These are phyloP conservation scores for Misgurnus mizolepis DNA, from an alignment of 2,113 vertebrate species.

Conservation along the genomic window DNA sequence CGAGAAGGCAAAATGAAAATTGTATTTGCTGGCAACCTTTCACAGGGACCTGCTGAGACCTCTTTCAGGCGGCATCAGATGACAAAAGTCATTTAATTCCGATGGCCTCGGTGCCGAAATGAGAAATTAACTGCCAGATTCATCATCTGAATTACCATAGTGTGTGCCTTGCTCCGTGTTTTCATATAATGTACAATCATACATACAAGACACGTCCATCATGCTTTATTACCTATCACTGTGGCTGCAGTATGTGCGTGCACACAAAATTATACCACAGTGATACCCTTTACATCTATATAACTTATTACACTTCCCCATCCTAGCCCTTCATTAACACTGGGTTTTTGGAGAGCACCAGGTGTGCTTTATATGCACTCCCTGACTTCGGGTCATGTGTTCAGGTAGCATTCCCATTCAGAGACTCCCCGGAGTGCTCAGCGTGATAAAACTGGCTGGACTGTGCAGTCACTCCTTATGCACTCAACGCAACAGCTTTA, in stretches of 20 bases:
- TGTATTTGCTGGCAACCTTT: slow-evolving; percentile 24
- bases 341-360: not conserved
- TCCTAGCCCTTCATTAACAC: not conserved
- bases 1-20: slow-evolving; percentile 43
- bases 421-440: not conserved
- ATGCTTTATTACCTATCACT: slow-evolving; percentile 9
- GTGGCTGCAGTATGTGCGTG: not conserved
- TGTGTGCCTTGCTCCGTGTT: not conserved
- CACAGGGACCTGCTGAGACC: slow-evolving; percentile 4
- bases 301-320: not conserved
- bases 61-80: slow-evolving; percentile 29
- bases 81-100: not conserved
- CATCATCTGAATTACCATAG: slow-evolving; percentile 29
- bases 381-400: slow-evolving; percentile 15
- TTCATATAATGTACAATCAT: slow-evolving; percentile 29
- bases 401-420: not conserved
- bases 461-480: not conserved
- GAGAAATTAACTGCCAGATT: slow-evolving; percentile 39
- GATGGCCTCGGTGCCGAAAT: slow-evolving; percentile 7
- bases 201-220: slow-evolving; percentile 8
- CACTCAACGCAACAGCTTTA: not conserved
- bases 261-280: slow-evolving; percentile 1
- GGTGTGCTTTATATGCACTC: slow-evolving; percentile 3
- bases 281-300: slow-evolving; percentile 3
- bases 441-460: slow-evolving; percentile 3